Percentiles rank a stretch among this genome's conserved stretches.
phyloP scores from a whole-genome alignment of 2,888 invertebrate genomes.

The Bimastos eiseni region DNA sequence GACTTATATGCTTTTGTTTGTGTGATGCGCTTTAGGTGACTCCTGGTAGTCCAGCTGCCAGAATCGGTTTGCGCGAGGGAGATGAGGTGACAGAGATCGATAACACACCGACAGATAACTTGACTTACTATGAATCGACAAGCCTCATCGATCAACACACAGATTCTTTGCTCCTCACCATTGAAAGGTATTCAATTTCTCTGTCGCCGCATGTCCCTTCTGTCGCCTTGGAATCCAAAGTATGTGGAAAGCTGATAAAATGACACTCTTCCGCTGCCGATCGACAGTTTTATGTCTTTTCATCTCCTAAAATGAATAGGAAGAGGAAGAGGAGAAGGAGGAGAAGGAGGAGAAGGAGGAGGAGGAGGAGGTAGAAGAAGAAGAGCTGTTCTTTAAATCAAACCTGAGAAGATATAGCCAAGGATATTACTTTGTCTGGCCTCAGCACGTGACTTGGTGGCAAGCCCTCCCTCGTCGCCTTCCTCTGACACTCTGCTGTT shows the following conservation, averaged over 20 bases:
- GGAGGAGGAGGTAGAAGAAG: neutral
- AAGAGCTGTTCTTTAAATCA: neutral
- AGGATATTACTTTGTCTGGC: too few species aligned
- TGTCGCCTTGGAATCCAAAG: too few species aligned
- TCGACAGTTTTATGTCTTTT: too few species aligned
- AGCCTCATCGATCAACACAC: constrained; percentile 39
- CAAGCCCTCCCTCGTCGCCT: too few species aligned
- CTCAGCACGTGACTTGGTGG: too few species aligned
- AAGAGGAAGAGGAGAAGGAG: neutral
- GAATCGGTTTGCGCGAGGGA: constrained; percentile 41
- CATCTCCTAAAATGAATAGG: neutral
- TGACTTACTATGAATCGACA: constrained; percentile 38
- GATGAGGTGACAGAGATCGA: constrained; percentile 43
- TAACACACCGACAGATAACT: constrained; percentile 32
- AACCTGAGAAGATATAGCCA: too few species aligned
- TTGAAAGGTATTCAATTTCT: constrained; percentile 40
- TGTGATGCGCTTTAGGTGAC: constrained; percentile 35
- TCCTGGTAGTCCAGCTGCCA: constrained; percentile 41
- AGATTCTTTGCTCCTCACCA: constrained; percentile 39
- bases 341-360: neutral
- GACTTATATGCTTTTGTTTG: too few species aligned
- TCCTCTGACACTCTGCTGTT: too few species aligned
- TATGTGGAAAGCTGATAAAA: too few species aligned
- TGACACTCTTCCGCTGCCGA: too few species aligned
- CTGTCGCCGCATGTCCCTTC: neutral